Percentiles rank a stretch among this genome's conserved stretches.
phyloP scores from a whole-genome alignment of 2,113 vertebrate genomes.

The Halichoeres trimaculatus region DNA sequence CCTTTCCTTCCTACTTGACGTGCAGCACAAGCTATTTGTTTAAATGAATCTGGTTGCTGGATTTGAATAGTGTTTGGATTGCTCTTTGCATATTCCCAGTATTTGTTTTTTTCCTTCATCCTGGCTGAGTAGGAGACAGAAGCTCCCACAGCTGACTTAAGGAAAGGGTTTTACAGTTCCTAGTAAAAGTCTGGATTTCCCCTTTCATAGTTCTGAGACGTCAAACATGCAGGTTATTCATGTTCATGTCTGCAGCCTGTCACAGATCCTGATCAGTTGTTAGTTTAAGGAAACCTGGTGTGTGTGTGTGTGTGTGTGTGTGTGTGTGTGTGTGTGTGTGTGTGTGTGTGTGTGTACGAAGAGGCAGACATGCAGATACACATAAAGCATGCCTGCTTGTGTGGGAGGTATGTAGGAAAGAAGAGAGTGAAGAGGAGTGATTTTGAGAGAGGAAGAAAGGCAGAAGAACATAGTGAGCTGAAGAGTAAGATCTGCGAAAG shows the following conservation, averaged over 20 bases:
- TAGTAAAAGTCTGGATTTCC: background rate
- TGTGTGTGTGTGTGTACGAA: slow-evolving; percentile 29
- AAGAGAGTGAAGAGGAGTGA: slow-evolving; percentile 52
- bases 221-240: slow-evolving; percentile 17
- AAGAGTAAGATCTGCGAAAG: slow-evolving; percentile 17
- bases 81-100: slow-evolving; percentile 74
- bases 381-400: slow-evolving; percentile 66
- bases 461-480: slow-evolving; percentile 20
- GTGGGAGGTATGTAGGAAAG: slow-evolving; percentile 73
- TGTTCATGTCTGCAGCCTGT: slow-evolving; percentile 26
- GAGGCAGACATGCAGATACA: slow-evolving; percentile 71
- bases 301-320: background rate
- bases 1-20: slow-evolving; percentile 2
- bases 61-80: slow-evolving; percentile 78
- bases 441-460: slow-evolving; percentile 32
- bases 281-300: slow-evolving; percentile 39
- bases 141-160: slow-evolving; percentile 1
- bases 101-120: slow-evolving; percentile 26
- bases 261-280: slow-evolving; percentile 26
- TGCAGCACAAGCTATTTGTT: slow-evolving; percentile 63
- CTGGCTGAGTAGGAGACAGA: background rate
- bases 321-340: slow-evolving; percentile 18
- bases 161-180: background rate
- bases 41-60: slow-evolving; percentile 62
- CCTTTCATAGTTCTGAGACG: background rate